Conservation (phyloP, 2,113 vertebrate species). For the Scomber japonicus region DNA sequence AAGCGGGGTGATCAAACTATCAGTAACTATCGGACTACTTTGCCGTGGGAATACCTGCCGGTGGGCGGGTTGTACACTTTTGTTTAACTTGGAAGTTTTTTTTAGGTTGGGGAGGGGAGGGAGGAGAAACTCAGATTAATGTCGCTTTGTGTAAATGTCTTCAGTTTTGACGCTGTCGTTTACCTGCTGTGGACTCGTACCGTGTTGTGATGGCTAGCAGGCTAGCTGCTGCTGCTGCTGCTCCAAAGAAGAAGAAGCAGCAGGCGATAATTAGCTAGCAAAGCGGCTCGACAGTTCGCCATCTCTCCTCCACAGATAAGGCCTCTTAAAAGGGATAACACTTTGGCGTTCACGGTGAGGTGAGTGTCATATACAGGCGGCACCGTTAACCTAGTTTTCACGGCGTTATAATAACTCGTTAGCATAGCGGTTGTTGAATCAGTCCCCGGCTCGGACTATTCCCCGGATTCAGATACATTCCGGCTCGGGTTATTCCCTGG, state of each 20-base stretch:
- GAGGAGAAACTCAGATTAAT: not conserved
- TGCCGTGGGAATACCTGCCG: constrained; percentile 42
- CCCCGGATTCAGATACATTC: constrained; percentile 62
- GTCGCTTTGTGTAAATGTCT: not conserved
- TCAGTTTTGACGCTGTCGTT: not conserved
- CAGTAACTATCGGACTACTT: constrained; percentile 50
- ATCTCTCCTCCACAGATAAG: not conserved
- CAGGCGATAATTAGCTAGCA: constrained; percentile 58
- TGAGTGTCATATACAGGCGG: constrained; percentile 62
- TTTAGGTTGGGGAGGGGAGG: too few species aligned
- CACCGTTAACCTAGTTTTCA: constrained; percentile 53
- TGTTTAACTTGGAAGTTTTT: not conserved
- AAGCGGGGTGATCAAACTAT: constrained; percentile 61
- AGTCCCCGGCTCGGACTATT: constrained; percentile 60
- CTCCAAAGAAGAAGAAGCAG: not conserved
- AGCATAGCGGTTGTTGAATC: constrained; percentile 59
- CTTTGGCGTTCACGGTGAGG: constrained; percentile 45
- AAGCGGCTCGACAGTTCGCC: constrained; percentile 25
- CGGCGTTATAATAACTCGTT: constrained; percentile 28
- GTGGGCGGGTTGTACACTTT: constrained; percentile 5
- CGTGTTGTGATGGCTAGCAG: constrained; percentile 73
- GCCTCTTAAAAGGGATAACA: not conserved
- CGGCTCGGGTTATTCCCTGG: constrained; percentile 15
- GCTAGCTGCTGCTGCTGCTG: constrained; percentile 52
- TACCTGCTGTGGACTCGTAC: constrained; percentile 37